Evolutionary conservation across 1,140 invertebrate genomes (phyloP).

Genomic region (Drosophila pseudoananassae): DNA sequence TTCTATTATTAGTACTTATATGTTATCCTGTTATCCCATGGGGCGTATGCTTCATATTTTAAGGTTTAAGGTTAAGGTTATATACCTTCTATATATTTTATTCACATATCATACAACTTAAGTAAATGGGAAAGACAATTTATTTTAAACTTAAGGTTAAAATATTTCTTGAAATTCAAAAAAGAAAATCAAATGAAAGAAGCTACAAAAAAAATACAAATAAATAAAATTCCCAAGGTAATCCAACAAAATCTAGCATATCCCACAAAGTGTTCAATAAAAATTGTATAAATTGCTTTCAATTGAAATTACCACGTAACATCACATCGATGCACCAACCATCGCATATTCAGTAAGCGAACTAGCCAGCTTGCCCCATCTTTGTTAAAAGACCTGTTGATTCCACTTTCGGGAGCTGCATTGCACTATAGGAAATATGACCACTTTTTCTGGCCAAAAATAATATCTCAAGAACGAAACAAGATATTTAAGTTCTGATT

Average conservation of each 20-base stretch:
- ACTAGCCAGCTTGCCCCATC: constrained; percentile 19
- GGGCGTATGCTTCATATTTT: not conserved
- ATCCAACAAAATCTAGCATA: not conserved
- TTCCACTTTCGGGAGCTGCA: not conserved
- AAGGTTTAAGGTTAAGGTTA: no score
- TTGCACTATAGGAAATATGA: no score
- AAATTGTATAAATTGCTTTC: constrained; percentile 28
- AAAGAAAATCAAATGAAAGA: not conserved
- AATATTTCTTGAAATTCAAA: not conserved
- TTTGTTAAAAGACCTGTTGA: constrained; percentile 23
- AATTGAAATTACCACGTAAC: constrained; percentile 36
- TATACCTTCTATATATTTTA: no score
- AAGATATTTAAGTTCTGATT: no score
- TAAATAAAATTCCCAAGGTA: not conserved
- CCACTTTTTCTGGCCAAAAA: no score
- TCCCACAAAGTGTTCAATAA: constrained; percentile 14
- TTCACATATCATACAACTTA: not conserved
- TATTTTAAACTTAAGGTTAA: not conserved
- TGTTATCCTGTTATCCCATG: no score
- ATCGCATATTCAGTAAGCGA: constrained; percentile 4
- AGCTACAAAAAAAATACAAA: not conserved
- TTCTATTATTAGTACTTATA: no score
- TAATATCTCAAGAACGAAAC: no score
- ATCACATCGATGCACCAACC: not conserved
- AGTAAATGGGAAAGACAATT: not conserved